These are phyloP conservation scores for Drosophila virilis DNA, from an alignment of 1,140 invertebrate genomes.

Conservation along the genomic window DNA sequence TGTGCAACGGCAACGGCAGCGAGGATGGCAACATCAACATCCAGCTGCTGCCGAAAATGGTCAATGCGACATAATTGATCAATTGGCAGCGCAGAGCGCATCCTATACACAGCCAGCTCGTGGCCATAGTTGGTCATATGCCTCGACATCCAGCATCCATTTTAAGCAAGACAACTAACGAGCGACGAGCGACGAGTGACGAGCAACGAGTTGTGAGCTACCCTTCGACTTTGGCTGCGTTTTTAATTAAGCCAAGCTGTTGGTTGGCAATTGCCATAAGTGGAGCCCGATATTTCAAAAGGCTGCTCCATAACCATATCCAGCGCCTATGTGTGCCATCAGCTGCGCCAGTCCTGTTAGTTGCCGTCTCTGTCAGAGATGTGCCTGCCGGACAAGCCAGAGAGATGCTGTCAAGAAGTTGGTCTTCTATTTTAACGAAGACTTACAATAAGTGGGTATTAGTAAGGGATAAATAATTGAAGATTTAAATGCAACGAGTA, in stretches of 20 bases:
- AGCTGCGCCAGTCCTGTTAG: conserved; percentile 57
- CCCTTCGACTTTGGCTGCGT: conserved; percentile 27
- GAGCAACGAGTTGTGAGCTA: conserved; percentile 28
- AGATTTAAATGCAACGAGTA: not conserved
- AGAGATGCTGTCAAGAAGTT: not conserved
- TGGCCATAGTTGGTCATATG: conserved; percentile 54
- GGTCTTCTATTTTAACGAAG: not conserved
- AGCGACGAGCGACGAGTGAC: conserved; percentile 25
- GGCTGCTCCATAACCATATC: conserved; percentile 18
- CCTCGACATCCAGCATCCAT: not conserved
- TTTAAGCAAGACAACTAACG: conserved; percentile 36
- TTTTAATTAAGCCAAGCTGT: conserved; percentile 54
- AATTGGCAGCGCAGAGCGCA: conserved; percentile 51
- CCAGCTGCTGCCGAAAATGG: conserved; percentile 24
- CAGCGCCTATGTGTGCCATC: conserved; percentile 58
- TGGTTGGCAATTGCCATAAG: conserved; percentile 28
- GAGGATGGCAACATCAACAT: conserved; percentile 22
- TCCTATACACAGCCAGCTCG: conserved; percentile 48
- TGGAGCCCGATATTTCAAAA: conserved; percentile 17
- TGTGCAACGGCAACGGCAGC: not conserved
- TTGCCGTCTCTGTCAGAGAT: not conserved
- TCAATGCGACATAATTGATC: conserved; percentile 78
- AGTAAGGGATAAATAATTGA: too few relatives aligned
- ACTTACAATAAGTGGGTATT: too few relatives aligned
- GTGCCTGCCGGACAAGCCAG: not conserved